Evolutionary conservation across 1,140 invertebrate species (phyloP).

Genomic region (Caenorhabditis brenneri): DNA sequence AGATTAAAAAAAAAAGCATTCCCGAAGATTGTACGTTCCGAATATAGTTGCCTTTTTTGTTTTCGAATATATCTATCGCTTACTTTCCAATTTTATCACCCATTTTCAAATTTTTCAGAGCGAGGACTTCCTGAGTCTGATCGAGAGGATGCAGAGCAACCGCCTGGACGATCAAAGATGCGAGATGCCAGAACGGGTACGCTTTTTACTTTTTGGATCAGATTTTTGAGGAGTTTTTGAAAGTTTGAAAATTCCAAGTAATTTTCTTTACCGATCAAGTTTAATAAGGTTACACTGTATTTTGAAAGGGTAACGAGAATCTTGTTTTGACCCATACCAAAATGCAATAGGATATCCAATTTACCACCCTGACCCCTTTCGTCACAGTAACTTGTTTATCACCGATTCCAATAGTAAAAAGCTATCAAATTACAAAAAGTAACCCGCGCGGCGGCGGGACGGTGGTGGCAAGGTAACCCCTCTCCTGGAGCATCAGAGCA

Average conservation of each 20-base stretch:
- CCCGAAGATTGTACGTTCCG: no score
- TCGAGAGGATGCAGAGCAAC: slow-evolving; percentile 87
- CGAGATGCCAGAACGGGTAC: slow-evolving; percentile 77
- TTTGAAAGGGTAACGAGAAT: no score
- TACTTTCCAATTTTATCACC: no score
- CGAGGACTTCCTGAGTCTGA: slow-evolving; percentile 79
- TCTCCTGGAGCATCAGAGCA: slow-evolving; percentile 6
- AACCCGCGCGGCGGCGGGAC: background rate
- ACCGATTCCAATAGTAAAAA: background rate
- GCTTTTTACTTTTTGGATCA: background rate
- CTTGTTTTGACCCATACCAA: background rate
- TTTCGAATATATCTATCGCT: no score
- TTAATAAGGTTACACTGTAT: no score
- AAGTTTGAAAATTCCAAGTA: background rate
- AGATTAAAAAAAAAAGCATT: no score
- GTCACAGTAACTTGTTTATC: no score
- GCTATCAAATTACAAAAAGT: background rate
- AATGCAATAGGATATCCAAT: background rate
- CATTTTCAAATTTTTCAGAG: slow-evolving; percentile 53
- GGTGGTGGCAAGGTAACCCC: no score
- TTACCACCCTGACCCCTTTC: background rate
- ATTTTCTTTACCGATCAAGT: no score
- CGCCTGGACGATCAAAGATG: slow-evolving; percentile 91
- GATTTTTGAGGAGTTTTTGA: background rate
- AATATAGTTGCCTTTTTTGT: no score